Evolutionary conservation across 2,113 vertebrate genomes (phyloP).

Genomic region (Vicugna pacos): DNA sequence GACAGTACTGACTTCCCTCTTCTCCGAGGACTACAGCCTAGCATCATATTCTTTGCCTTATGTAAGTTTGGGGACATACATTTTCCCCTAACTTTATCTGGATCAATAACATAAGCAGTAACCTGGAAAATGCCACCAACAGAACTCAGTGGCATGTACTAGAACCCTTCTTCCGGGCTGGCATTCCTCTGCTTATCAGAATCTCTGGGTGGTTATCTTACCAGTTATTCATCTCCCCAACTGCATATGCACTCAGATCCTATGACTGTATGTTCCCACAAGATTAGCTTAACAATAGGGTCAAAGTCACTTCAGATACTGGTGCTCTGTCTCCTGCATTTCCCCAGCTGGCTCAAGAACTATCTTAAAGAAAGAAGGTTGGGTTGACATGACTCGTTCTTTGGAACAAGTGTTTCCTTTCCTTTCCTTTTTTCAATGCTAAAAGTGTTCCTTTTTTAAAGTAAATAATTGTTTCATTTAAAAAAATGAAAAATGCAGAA

Average conservation of each 20-base stretch:
- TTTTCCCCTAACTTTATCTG: background rate
- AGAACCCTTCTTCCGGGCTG: background rate
- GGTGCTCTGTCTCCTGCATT: background rate
- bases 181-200: background rate
- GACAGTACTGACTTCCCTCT: background rate
- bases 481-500: slow-evolving; percentile 11
- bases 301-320: slow-evolving; percentile 28
- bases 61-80: background rate
- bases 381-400: slow-evolving; percentile 14
- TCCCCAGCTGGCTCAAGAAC: background rate
- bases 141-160: background rate
- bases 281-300: background rate
- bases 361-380: slow-evolving; percentile 25
- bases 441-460: slow-evolving; percentile 17
- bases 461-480: slow-evolving; percentile 3
- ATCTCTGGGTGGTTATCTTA: background rate
- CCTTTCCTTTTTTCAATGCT: background rate
- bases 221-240: background rate
- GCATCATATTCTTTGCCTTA: background rate
- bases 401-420: slow-evolving; percentile 12
- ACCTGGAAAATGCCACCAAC: background rate
- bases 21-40: background rate
- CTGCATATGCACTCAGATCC: background rate
- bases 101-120: background rate
- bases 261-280: background rate